These are phyloP conservation scores for Nineta flava DNA, from an alignment of 2,888 invertebrate species.

Conservation along the genomic window DNA sequence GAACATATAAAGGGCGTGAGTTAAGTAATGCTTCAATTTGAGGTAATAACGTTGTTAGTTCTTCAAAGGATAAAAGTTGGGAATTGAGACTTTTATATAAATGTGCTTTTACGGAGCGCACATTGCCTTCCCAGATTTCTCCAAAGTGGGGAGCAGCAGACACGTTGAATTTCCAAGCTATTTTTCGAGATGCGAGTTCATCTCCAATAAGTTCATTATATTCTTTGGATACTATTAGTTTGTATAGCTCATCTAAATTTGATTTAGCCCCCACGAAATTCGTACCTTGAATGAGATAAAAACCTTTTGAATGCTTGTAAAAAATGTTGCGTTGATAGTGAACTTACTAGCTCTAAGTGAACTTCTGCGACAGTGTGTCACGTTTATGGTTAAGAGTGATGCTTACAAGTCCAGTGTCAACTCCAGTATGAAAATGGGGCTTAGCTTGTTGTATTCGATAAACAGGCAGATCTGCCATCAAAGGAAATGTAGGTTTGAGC, in stretches of 20 bases:
- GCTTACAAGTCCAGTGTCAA: neutral
- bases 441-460: no score
- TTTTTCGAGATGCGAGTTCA: neutral
- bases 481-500: neutral
- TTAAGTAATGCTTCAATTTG: constrained; percentile 1
- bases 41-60: neutral
- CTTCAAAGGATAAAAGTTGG: constrained; percentile 1
- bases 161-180: neutral
- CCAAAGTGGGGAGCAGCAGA: neutral
- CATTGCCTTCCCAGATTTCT: neutral
- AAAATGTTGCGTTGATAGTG: neutral
- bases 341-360: neutral
- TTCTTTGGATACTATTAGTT: neutral
- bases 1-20: neutral
- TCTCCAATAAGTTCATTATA: neutral
- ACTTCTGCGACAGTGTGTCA: neutral
- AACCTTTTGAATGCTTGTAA: neutral
- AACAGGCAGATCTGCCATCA: no score
- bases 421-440: no score
- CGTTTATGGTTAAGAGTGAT: neutral
- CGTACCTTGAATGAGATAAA: neutral
- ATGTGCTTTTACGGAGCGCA: neutral
- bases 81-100: neutral
- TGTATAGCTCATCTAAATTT: neutral
- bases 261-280: neutral